A percentile compares a stretch with the other conserved stretches of the same genome.
Evolutionary conservation across 2,888 invertebrate genomes (phyloP).

Genomic region (Dynastes tityus): DNA sequence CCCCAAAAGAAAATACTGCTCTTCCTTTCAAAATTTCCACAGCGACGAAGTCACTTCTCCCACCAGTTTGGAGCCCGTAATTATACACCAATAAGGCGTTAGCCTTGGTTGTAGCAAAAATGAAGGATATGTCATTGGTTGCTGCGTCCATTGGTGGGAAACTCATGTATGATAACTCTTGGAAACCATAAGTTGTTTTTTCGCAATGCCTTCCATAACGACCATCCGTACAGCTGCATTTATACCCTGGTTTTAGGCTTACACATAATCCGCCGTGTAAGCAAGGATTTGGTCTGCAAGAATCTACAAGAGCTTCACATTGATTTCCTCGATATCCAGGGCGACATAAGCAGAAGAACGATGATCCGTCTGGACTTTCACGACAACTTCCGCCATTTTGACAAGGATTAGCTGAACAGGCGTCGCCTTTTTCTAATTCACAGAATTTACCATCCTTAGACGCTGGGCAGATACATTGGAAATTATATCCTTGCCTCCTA

Average conservation of each 20-base stretch:
- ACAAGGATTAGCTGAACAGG: conserved; percentile 89
- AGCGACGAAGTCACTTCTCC: conserved; percentile 93
- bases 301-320: conserved; percentile 91
- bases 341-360: conserved; percentile 93
- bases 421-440: conserved; percentile 87
- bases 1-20: conserved; percentile 92
- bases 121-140: conserved; percentile 92
- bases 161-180: conserved; percentile 90
- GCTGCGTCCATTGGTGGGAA: conserved; percentile 89
- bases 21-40: conserved; percentile 89
- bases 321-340: conserved; percentile 93
- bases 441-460: conserved; percentile 88
- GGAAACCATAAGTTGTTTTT: conserved; percentile 91
- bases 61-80: conserved; percentile 89
- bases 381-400: conserved; percentile 94
- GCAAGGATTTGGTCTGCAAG: conserved; percentile 95
- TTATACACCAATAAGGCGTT: conserved; percentile 93
- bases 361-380: conserved; percentile 88
- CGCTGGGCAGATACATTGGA: conserved; percentile 86
- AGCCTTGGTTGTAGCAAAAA: conserved; percentile 91
- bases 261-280: conserved; percentile 91
- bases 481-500: conserved; percentile 86
- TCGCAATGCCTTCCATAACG: conserved; percentile 94
- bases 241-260: conserved; percentile 89
- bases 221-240: conserved; percentile 89